These are phyloP conservation scores for Drosophila sechellia DNA, from an alignment of 1,140 invertebrate genomes.

Conservation along the genomic window DNA sequence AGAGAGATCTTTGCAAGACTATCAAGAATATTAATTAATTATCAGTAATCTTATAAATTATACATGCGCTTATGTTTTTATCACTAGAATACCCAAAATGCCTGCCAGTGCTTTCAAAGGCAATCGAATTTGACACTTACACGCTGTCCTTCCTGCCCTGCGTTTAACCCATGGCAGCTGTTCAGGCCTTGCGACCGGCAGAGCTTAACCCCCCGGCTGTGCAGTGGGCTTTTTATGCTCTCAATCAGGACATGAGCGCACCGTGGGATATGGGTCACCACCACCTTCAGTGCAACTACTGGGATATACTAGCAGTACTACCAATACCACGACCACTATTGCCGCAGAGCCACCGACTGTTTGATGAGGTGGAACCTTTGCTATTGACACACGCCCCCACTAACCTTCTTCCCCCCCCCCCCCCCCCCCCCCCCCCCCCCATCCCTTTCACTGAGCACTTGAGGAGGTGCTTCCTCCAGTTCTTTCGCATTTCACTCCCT, in stretches of 20 bases:
- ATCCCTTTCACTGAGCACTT: conserved; percentile 15
- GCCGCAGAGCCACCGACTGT: conserved; percentile 26
- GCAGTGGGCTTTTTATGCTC: conserved; percentile 44
- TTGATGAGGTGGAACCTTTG: conserved; percentile 47
- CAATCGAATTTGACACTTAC: conserved; percentile 64
- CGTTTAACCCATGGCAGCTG: conserved; percentile 34
- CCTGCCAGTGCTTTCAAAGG: conserved; percentile 7
- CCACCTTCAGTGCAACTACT: background rate
- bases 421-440: conserved; percentile 1
- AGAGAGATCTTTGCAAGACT: too few relatives aligned
- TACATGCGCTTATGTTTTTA: too few relatives aligned
- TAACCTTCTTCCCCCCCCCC: background rate
- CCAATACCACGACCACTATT: background rate
- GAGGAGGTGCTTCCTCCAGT: conserved; percentile 1
- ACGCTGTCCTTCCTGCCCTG: conserved; percentile 40
- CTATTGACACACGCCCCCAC: conserved; percentile 41
- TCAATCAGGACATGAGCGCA: conserved; percentile 42
- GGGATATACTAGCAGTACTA: background rate
- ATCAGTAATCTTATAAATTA: too few relatives aligned
- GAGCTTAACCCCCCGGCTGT: conserved; percentile 22
- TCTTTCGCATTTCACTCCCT: background rate
- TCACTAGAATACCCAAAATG: background rate
- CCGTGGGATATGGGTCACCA: conserved; percentile 54
- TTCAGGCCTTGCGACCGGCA: background rate
- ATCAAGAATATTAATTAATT: too few relatives aligned